Evolutionary conservation across 2,888 invertebrate species (phyloP), one percentile per base, ranked within the genome.

Genomic region (Melanargia galathea): DNA sequence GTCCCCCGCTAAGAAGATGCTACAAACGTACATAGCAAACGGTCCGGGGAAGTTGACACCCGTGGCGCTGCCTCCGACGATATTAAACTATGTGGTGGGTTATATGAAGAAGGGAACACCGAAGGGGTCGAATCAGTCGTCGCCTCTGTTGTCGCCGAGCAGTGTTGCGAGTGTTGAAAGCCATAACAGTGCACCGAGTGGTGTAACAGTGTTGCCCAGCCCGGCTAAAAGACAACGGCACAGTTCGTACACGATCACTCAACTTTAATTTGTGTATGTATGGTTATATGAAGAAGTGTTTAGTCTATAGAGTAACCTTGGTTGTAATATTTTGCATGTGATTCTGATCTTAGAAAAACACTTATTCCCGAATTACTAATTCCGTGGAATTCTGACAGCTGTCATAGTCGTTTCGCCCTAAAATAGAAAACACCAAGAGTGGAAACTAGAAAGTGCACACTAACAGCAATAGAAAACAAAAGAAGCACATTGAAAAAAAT

Each of bases 21-120:
- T 90, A 1, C 91, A 91, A 60, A 90, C 90, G 0, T 91, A 90
- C 65, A 84, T 90, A 57, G 84, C 90, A 0, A 77, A 83, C 3
- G 84, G 81, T 0, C 79, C 78, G 0, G 90, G 88, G 0, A 76
- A 79, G 57, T 66, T 91, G 3, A 83, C 85, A 0, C 89, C 90
- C 0, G 81, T 90, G 0, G 81, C 85, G 4, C 75, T 91, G 8
- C 86, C 89, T 0, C 67, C 86, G 0, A 79, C 75, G 0, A 77
- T 90, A 30, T 69, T 90, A 7, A 87, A 80, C 72, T 87, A 87
- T 0, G 86, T 91, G 0, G 84, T 90, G 0, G 83, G 83, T 30
- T 89, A 87, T 62, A 86, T 91, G 82, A 86, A 86, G 71, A 87
- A 84, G 51, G 82, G 83, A 1, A 83, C 84, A 0, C 78, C 81